A percentile compares a stretch with the other conserved stretches of the same genome.
Evolutionary conservation across 2,797 vertebrate species (phyloP).

Genomic region (Micropoecilia bifurca): DNA sequence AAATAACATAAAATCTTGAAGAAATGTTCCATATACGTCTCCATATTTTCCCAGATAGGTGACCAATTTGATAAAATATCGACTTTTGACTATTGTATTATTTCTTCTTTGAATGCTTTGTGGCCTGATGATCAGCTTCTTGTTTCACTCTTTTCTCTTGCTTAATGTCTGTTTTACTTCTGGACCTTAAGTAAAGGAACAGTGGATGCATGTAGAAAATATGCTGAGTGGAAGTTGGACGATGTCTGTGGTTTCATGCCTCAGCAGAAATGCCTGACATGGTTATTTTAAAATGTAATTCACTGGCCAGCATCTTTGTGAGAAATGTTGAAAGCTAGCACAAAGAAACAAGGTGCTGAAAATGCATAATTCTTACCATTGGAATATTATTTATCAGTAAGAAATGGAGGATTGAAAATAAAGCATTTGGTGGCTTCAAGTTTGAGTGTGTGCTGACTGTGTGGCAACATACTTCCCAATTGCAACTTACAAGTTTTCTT

Average conservation of each 20-base stretch:
- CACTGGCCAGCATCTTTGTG: neutral
- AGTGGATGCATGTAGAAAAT: neutral
- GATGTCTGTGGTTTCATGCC: slow-evolving; percentile 1
- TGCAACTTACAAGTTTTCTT: neutral
- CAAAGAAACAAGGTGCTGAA: neutral
- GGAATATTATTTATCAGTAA: slow-evolving; percentile 5
- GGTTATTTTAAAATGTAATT: slow-evolving; percentile 15
- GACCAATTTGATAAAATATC: neutral
- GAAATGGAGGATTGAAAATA: neutral
- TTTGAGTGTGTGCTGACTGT: neutral
- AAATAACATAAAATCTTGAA: neutral
- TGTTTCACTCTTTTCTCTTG: neutral
- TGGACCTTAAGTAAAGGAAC: neutral
- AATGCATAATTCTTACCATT: neutral
- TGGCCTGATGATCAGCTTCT: neutral
- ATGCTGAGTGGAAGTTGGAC: neutral
- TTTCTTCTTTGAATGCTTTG: neutral
- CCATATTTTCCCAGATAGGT: neutral
- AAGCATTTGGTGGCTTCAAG: neutral
- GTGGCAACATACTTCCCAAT: neutral
- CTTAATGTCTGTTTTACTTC: neutral
- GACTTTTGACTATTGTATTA: neutral
- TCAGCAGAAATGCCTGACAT: neutral
- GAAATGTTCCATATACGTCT: neutral
- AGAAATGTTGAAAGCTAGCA: neutral